Conservation (phyloP, 2,888 invertebrate genomes). For the Apodemia duryi region DNA sequence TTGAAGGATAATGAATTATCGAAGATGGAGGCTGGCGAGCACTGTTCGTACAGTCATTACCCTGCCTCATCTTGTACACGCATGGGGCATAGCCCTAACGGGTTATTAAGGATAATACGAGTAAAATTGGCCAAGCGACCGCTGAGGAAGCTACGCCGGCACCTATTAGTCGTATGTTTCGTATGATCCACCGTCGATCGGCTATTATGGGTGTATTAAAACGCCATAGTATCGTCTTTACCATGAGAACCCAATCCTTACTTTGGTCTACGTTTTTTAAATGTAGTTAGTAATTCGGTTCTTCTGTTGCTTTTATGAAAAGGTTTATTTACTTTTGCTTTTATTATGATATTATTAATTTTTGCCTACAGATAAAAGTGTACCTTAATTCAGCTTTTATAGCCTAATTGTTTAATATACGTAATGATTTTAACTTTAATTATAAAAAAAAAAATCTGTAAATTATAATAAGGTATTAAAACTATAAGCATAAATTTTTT, state of each 20-base stretch:
- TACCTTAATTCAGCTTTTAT: too few relatives aligned
- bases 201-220: slow-evolving; percentile 74
- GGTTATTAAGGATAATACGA: slow-evolving; percentile 75
- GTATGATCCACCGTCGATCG: slow-evolving; percentile 67
- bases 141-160: slow-evolving; percentile 75
- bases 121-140: slow-evolving; percentile 73
- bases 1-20: slow-evolving; percentile 47
- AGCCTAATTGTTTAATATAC: too few relatives aligned
- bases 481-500: too few relatives aligned
- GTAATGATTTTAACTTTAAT: too few relatives aligned
- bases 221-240: slow-evolving; percentile 63
- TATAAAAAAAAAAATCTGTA: too few relatives aligned
- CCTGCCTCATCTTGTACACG: slow-evolving; percentile 56
- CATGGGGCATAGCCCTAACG: slow-evolving; percentile 64
- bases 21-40: slow-evolving; percentile 35
- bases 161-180: slow-evolving; percentile 77
- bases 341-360: not conserved
- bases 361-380: too few relatives aligned
- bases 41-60: slow-evolving; percentile 59
- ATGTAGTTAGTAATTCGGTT: not conserved
- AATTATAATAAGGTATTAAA: too few relatives aligned
- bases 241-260: slow-evolving; percentile 54
- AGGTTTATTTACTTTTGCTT: not conserved
- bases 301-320: not conserved
- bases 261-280: not conserved